Evolutionary conservation across 2,888 invertebrate species (phyloP).

Genomic region (Nomada goodeniana): DNA sequence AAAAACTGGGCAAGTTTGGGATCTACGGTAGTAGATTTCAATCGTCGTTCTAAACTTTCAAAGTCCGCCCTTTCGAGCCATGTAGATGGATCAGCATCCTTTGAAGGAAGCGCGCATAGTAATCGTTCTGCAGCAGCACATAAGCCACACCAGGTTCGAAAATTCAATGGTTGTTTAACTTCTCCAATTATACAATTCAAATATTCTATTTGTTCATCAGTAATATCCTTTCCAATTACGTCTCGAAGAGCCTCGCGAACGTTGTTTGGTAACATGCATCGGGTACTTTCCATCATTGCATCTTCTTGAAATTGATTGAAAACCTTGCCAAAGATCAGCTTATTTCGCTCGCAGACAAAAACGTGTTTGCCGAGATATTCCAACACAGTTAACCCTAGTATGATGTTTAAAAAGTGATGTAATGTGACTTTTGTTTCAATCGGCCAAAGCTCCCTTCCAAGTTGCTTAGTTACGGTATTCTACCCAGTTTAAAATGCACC

Average conservation of each 20-base stretch:
- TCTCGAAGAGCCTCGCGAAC: conserved; percentile 83
- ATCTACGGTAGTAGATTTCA: conserved; percentile 63
- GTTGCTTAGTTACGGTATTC: neutral
- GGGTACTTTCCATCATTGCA: conserved; percentile 69
- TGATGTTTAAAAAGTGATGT: neutral
- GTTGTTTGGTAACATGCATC: conserved; percentile 70
- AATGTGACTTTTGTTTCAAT: neutral
- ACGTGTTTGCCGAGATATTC: conserved; percentile 90
- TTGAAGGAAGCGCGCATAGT: conserved; percentile 86
- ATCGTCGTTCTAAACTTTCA: conserved; percentile 76
- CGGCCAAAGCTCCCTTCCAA: neutral
- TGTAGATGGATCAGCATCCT: conserved; percentile 87
- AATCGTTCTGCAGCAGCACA: conserved; percentile 91
- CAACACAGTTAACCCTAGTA: conserved; percentile 88
- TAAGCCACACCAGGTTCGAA: conserved; percentile 92
- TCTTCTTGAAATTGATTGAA: conserved; percentile 77
- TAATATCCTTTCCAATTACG: conserved; percentile 88
- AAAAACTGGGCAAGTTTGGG: conserved; percentile 72
- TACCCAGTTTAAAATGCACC: neutral
- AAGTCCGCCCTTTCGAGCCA: conserved; percentile 81
- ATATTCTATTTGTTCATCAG: conserved; percentile 84
- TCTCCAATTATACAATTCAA: conserved; percentile 85
- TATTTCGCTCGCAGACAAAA: conserved; percentile 75
- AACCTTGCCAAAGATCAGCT: conserved; percentile 75
- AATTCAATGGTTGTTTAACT: conserved; percentile 86